phyloP scores from a whole-genome alignment of 2,113 vertebrate genomes.

The Gambusia affinis region DNA sequence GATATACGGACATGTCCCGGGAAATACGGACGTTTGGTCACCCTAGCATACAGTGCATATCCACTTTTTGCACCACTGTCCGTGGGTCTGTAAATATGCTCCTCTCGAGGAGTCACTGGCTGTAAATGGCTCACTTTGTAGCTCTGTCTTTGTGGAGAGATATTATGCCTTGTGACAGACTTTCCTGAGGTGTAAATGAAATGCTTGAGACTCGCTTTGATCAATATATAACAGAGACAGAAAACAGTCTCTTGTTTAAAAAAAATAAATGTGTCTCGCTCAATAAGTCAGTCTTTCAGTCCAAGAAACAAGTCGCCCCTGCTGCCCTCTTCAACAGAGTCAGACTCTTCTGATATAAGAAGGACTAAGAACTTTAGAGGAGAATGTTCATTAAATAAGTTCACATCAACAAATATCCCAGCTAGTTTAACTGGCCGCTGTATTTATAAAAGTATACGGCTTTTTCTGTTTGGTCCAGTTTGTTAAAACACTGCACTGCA shows the following conservation, averaged over 20 bases:
- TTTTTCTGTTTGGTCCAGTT: background rate
- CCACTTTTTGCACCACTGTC: no score
- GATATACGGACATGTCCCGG: no score
- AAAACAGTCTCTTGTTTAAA: background rate
- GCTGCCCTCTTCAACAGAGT: background rate
- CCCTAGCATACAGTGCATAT: no score
- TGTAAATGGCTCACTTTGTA: background rate
- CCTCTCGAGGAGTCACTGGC: background rate
- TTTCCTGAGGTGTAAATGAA: background rate
- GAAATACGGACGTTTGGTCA: no score
- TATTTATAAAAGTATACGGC: background rate
- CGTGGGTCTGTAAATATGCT: background rate
- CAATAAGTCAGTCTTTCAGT: background rate
- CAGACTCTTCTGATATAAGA: background rate
- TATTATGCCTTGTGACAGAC: background rate
- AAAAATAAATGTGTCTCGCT: background rate
- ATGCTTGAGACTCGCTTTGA: background rate
- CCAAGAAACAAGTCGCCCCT: background rate
- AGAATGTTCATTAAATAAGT: background rate
- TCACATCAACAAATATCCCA: background rate
- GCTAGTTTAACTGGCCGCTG: background rate
- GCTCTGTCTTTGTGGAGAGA: background rate
- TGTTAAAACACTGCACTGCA: no score
- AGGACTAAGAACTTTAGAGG: background rate
- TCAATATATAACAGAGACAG: background rate